These are phyloP conservation scores for Panopea generosa DNA, from an alignment of 2,888 invertebrate genomes.

Conservation along the genomic window DNA sequence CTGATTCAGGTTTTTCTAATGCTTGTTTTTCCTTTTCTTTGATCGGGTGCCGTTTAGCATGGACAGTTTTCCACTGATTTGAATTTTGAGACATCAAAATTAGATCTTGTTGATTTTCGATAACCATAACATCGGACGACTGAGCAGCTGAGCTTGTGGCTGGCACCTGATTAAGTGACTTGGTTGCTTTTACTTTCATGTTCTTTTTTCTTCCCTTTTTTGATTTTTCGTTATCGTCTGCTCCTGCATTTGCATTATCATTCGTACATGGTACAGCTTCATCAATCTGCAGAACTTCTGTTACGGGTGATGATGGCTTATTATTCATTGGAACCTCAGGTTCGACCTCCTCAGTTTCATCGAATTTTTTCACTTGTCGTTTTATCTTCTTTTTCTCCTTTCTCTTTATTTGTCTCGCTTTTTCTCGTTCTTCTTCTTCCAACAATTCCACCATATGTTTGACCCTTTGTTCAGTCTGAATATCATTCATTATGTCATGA, in stretches of 20 bases:
- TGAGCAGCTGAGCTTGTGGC: no score
- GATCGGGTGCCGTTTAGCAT: conserved; percentile 40
- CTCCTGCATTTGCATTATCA: not conserved
- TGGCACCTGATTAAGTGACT: not conserved
- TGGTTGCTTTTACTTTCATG: not conserved
- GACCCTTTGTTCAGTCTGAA: conserved; percentile 59
- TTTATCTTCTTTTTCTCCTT: conserved; percentile 71
- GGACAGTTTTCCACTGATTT: conserved; percentile 51
- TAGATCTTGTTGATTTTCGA: no score
- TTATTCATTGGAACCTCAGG: not conserved
- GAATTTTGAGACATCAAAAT: no score
- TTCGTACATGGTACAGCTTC: not conserved
- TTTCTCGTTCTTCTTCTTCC: conserved; percentile 71
- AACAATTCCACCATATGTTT: conserved; percentile 69
- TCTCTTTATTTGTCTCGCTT: conserved; percentile 66
- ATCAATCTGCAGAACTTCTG: not conserved
- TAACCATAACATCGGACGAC: no score
- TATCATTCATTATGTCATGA: conserved; percentile 57
- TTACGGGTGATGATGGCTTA: not conserved
- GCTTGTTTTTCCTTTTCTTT: conserved; percentile 29
- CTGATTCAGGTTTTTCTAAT: not conserved
- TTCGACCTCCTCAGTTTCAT: not conserved
- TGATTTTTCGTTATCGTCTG: not conserved
- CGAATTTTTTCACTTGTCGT: conserved; percentile 46
- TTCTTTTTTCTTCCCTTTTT: not conserved